Evolutionary conservation across 1,140 invertebrate genomes (phyloP).

Genomic region (Fragariocoptes setiger): DNA sequence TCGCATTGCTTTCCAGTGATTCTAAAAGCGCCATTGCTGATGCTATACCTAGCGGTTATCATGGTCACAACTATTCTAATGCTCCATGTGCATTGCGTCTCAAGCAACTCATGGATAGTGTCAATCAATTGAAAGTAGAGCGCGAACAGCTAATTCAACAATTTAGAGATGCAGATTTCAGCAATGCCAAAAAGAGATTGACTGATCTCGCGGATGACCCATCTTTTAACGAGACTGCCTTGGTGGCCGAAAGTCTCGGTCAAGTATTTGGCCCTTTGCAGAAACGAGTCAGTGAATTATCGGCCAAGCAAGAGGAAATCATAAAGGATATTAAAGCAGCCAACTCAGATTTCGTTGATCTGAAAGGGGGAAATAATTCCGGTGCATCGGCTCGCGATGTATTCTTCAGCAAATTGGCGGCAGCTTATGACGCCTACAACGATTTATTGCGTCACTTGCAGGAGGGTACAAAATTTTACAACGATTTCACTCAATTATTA

Average conservation of each 20-base stretch:
- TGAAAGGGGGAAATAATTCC: slow-evolving; percentile 25
- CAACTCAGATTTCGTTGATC: slow-evolving; percentile 36
- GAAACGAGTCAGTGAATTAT: slow-evolving; percentile 29
- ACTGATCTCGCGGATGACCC: slow-evolving; percentile 45
- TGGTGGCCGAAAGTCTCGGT: slow-evolving; percentile 41
- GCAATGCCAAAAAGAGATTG: slow-evolving; percentile 60
- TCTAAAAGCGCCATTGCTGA: slow-evolving; percentile 2
- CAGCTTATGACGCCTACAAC: slow-evolving; percentile 60
- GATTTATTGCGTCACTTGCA: slow-evolving; percentile 60
- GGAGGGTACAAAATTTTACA: slow-evolving; percentile 93
- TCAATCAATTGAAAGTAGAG: slow-evolving; percentile 57
- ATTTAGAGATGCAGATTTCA: slow-evolving; percentile 36
- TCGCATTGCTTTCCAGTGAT: slow-evolving; percentile 34
- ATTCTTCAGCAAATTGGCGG: slow-evolving; percentile 48
- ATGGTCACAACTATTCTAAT: slow-evolving; percentile 18
- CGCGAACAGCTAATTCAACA: slow-evolving; percentile 56
- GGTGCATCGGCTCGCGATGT: slow-evolving; percentile 29
- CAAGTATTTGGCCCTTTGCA: slow-evolving; percentile 45
- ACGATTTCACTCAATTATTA: slow-evolving; percentile 73
- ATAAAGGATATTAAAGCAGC: slow-evolving; percentile 36
- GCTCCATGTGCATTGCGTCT: slow-evolving; percentile 31
- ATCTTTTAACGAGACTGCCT: slow-evolving; percentile 45
- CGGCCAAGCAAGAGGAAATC: slow-evolving; percentile 40
- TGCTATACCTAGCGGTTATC: slow-evolving; percentile 12
- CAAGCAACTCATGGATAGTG: slow-evolving; percentile 45